These are phyloP conservation scores for Ciconia stormi DNA, from an alignment of 2,113 vertebrate genomes.

Conservation along the genomic window DNA sequence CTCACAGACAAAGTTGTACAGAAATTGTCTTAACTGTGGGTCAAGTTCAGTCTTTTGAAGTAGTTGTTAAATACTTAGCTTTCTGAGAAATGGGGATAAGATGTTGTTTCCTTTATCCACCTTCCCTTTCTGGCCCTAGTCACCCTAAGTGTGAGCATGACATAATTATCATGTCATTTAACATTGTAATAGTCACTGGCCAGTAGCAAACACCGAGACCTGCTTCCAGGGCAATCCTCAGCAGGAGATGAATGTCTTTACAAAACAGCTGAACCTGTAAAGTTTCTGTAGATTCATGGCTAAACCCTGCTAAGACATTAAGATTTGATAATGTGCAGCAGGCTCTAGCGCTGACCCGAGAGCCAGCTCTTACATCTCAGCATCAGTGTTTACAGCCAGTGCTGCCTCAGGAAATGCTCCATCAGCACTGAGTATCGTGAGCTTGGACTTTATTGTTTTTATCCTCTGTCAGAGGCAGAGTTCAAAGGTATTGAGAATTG, in stretches of 20 bases:
- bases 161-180: not conserved
- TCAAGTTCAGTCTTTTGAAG: not conserved
- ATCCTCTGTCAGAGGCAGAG: not conserved
- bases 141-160: not conserved
- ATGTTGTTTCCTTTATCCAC: not conserved
- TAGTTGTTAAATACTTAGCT: not conserved
- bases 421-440: not conserved
- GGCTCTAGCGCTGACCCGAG: not conserved
- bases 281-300: not conserved
- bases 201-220: not conserved
- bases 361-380: not conserved
- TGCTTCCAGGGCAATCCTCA: not conserved
- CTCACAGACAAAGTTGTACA: not conserved
- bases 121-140: not conserved
- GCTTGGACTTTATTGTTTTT: not conserved
- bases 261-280: not conserved
- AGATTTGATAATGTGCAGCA: not conserved
- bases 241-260: not conserved
- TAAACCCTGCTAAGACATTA: not conserved
- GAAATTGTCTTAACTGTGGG: not conserved
- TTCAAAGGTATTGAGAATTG: not conserved
- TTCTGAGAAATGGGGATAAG: not conserved
- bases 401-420: not conserved
- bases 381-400: not conserved
- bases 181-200: not conserved